Percentiles rank a stretch among this genome's conserved stretches.
These are phyloP conservation scores for Heterodera carotae DNA, from an alignment of 1,140 invertebrate genomes.

Conservation along the genomic window DNA sequence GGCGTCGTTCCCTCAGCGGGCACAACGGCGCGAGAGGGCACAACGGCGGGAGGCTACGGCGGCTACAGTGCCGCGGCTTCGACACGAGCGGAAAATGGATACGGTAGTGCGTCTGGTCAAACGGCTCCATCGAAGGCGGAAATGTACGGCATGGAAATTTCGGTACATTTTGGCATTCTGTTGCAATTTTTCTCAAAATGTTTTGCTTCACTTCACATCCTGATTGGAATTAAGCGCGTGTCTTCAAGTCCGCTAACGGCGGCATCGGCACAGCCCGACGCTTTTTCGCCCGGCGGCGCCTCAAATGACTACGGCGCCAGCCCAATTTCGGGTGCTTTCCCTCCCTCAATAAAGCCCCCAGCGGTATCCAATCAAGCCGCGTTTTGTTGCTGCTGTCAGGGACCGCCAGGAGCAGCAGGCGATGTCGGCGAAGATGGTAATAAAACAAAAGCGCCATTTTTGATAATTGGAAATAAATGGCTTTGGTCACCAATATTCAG, in stretches of 20 bases:
- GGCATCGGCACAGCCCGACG: conserved; percentile 22
- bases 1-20: not conserved
- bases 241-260: not conserved
- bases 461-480: too few relatives aligned
- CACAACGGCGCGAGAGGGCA: not conserved
- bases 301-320: conserved; percentile 26
- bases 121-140: not conserved
- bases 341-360: conserved; percentile 34
- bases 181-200: too few relatives aligned
- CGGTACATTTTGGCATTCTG: not conserved
- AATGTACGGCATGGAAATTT: conserved; percentile 22
- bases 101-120: conserved; percentile 9
- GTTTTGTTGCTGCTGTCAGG: conserved; percentile 32
- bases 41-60: conserved; percentile 22
- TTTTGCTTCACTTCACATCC: too few relatives aligned
- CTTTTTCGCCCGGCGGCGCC: conserved; percentile 7
- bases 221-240: not conserved
- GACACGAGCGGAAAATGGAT: not conserved
- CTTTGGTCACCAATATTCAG: too few relatives aligned
- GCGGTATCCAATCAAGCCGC: not conserved
- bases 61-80: conserved; percentile 31
- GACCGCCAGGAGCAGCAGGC: conserved; percentile 40
- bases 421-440: conserved; percentile 37
- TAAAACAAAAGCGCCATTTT: not conserved
- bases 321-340: conserved; percentile 13